These are phyloP conservation scores for Standfussiana lucernea DNA, from an alignment of 2,888 invertebrate genomes.

Conservation along the genomic window DNA sequence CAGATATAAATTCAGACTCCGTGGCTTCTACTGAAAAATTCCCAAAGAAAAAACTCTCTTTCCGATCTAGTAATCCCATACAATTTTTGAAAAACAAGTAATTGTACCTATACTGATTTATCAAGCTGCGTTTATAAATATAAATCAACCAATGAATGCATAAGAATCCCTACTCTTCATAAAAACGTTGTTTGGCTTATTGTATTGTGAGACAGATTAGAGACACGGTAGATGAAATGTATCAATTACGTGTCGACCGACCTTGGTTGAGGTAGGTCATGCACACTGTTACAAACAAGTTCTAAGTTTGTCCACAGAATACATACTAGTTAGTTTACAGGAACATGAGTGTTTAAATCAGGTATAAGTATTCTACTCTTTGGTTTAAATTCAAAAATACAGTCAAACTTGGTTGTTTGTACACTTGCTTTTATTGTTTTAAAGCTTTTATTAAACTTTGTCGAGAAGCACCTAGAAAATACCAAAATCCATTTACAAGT, in stretches of 20 bases:
- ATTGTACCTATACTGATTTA: too few species aligned
- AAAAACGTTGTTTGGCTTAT: not conserved
- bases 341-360: not conserved
- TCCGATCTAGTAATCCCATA: too few species aligned
- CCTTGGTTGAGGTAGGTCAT: conserved; percentile 21
- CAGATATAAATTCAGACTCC: too few species aligned
- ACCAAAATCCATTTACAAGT: not conserved
- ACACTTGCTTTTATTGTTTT: not conserved
- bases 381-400: not conserved
- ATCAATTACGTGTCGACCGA: not conserved
- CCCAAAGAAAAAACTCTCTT: too few species aligned
- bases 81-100: too few species aligned
- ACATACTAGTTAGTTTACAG: too few species aligned
- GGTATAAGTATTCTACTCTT: too few species aligned
- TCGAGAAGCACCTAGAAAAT: conserved; percentile 9
- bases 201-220: not conserved
- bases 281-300: not conserved
- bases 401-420: not conserved
- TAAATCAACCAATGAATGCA: too few species aligned
- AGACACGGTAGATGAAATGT: not conserved
- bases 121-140: too few species aligned
- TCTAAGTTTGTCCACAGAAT: not conserved
- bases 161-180: too few species aligned
- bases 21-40: too few species aligned
- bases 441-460: too few species aligned